A percentile compares a stretch with the other conserved stretches of the same genome.
These are phyloP conservation scores for Oreochromis grahami DNA, from an alignment of 2,797 vertebrate genomes.

Conservation along the genomic window DNA sequence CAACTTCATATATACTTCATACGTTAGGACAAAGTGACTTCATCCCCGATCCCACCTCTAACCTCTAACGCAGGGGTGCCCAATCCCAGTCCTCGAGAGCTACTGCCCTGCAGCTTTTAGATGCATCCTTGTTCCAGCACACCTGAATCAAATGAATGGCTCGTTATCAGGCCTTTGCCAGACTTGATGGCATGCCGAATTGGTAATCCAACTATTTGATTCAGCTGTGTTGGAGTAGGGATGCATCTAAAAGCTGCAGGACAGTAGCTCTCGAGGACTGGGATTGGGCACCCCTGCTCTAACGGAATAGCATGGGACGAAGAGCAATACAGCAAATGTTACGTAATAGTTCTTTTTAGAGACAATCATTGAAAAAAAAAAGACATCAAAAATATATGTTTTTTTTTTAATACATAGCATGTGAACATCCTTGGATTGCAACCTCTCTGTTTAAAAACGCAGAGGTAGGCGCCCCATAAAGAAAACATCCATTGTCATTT, in stretches of 20 bases:
- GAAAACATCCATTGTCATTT: slow-evolving; percentile 47
- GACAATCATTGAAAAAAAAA: slow-evolving; percentile 60
- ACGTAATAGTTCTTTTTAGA: slow-evolving; percentile 51
- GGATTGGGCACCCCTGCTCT: too few relatives aligned
- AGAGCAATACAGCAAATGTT: slow-evolving; percentile 45
- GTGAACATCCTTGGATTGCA: slow-evolving; percentile 34
- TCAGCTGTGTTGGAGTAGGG: too few relatives aligned
- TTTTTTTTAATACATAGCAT: slow-evolving; percentile 61
- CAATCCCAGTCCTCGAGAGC: too few relatives aligned
- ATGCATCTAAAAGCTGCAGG: too few relatives aligned
- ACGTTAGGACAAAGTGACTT: slow-evolving; percentile 19
- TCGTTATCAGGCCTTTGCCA: too few relatives aligned
- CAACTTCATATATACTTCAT: slow-evolving; percentile 28
- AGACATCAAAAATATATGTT: slow-evolving; percentile 73
- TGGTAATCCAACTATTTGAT: too few relatives aligned
- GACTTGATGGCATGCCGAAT: too few relatives aligned
- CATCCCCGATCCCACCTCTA: slow-evolving; percentile 10
- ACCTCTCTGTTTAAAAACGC: slow-evolving; percentile 43
- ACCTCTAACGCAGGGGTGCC: slow-evolving; percentile 44
- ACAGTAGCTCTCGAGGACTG: too few relatives aligned
- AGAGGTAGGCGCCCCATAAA: slow-evolving; percentile 56
- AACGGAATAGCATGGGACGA: slow-evolving; percentile 46
- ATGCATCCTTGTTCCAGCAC: too few relatives aligned
- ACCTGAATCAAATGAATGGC: too few relatives aligned
- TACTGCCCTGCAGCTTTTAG: too few relatives aligned